A percentile compares a stretch with the other conserved stretches of the same genome.
Conservation (phyloP, 2,797 vertebrate species). For the Falco novaeseelandiae region DNA sequence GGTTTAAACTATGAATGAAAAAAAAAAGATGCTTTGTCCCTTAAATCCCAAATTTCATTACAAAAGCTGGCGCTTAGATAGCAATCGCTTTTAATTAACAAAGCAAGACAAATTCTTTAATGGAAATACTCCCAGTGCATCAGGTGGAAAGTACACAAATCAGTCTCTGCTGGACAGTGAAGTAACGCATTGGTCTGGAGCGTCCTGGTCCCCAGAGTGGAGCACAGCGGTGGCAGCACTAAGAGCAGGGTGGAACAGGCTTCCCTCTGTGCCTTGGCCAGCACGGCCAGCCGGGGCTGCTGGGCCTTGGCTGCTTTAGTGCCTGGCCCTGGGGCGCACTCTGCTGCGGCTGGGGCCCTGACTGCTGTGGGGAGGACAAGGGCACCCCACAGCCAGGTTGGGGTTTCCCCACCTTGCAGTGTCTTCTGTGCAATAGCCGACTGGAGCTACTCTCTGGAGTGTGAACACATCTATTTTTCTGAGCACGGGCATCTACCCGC, state of each 20-base stretch:
- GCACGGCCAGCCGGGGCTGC: fast-evolving
- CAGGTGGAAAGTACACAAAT: neutral
- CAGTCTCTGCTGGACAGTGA: neutral
- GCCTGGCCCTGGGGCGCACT: neutral
- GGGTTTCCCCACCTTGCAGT: neutral
- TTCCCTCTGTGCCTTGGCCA: fast-evolving
- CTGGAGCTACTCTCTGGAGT: neutral
- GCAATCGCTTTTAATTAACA: neutral
- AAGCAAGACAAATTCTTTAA: neutral
- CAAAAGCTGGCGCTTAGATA: neutral
- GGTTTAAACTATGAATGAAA: neutral
- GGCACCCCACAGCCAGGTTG: neutral
- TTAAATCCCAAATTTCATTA: neutral
- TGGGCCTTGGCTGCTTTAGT: neutral
- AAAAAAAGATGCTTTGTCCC: neutral
- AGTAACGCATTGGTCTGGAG: fast-evolving
- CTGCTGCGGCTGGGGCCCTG: fast-evolving
- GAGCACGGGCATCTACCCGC: neutral
- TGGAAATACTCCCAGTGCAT: neutral
- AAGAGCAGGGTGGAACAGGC: neutral
- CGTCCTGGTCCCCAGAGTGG: fast-evolving
- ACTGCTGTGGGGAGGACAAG: neutral
- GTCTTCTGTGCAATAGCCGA: neutral
- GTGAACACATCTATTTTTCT: neutral
- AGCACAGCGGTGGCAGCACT: neutral